A percentile compares a stretch with the other conserved stretches of the same genome.
Evolutionary conservation across 1,140 invertebrate species (phyloP).

Genomic region (Hetaerina americana): DNA sequence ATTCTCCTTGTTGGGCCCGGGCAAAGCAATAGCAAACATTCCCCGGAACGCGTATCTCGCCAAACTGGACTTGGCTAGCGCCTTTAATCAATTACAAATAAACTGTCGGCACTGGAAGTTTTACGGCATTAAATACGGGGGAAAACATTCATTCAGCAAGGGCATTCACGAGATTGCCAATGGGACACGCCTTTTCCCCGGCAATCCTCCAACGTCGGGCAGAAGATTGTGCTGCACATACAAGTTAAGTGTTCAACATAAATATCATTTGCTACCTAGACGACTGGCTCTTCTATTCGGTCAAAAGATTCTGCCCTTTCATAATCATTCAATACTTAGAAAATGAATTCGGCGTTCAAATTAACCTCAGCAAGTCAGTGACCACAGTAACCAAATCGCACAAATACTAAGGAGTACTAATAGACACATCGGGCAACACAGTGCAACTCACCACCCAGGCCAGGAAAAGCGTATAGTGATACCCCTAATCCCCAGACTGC

Average conservation of each 20-base stretch:
- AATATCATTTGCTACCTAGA: not conserved
- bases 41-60: not conserved
- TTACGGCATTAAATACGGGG: not conserved
- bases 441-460: too few relatives aligned
- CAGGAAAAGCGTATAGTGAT: too few relatives aligned
- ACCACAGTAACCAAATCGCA: too few relatives aligned
- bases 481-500: too few relatives aligned
- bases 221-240: not conserved
- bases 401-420: too few relatives aligned
- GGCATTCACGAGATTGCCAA: not conserved
- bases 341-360: too few relatives aligned
- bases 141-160: not conserved
- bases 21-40: not conserved
- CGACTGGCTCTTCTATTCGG: too few relatives aligned
- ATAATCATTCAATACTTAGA: too few relatives aligned
- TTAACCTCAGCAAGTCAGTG: too few relatives aligned
- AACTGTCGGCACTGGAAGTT: not conserved
- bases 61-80: not conserved
- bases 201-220: not conserved
- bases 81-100: not conserved
- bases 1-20: not conserved
- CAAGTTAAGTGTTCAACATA: not conserved
- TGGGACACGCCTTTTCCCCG: not conserved
- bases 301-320: too few relatives aligned
- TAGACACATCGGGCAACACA: too few relatives aligned